Evolutionary conservation across 2,797 vertebrate species (phyloP).

Genomic region (Urocyon cinereoargenteus): DNA sequence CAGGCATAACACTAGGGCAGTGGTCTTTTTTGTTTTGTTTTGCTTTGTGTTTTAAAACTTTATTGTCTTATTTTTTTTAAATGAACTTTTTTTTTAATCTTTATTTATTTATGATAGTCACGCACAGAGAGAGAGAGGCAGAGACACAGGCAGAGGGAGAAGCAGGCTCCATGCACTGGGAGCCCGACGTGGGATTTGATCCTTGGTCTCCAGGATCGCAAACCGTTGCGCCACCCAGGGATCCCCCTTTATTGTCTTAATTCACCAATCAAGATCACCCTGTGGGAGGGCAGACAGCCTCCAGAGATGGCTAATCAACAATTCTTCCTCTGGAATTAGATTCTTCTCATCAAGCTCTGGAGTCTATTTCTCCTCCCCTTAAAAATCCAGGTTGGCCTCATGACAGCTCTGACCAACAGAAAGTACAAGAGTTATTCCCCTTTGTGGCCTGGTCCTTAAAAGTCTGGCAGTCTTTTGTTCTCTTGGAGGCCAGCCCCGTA

Average conservation of each 20-base stretch:
- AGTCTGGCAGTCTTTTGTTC: neutral
- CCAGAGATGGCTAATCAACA: neutral
- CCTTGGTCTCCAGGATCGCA: too few species aligned
- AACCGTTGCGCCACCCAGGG: too few species aligned
- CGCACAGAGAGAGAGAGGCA: too few species aligned
- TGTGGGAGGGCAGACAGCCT: neutral
- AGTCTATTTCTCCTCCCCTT: neutral
- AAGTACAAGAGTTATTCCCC: neutral
- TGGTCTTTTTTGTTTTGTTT: neutral
- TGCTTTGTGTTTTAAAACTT: neutral
- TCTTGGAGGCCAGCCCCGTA: neutral
- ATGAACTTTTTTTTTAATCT: too few species aligned
- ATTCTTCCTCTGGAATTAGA: neutral
- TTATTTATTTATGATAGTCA: too few species aligned
- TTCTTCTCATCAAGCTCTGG: neutral
- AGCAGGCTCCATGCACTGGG: too few species aligned
- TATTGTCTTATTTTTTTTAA: neutral
- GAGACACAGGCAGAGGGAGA: too few species aligned
- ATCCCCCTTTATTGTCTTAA: neutral
- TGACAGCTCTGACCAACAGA: neutral
- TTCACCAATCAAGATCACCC: neutral
- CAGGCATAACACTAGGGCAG: neutral
- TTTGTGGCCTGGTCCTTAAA: neutral
- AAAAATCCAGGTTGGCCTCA: neutral
- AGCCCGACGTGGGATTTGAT: too few species aligned